Conservation (phyloP, 2,113 vertebrate genomes). For the Zosterops pallidus region DNA sequence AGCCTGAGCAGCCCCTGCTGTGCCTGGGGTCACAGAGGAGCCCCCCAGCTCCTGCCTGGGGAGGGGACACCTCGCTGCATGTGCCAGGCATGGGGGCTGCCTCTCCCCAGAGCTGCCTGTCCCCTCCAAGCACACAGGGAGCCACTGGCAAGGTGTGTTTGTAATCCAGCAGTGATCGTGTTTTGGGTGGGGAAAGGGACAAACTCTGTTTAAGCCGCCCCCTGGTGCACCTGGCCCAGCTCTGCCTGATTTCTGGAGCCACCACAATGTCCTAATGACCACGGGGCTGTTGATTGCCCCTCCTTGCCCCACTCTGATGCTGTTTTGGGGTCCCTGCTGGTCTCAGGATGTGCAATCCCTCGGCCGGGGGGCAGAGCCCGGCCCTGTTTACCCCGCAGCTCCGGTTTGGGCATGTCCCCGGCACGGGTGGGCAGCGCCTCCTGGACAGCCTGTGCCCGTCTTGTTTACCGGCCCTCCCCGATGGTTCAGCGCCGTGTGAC, state of each 20-base stretch:
- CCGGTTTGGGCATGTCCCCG: neutral
- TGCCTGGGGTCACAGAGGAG: neutral
- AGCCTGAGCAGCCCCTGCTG: neutral
- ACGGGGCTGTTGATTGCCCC: accelerated
- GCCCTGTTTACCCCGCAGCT: neutral
- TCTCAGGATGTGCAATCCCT: accelerated
- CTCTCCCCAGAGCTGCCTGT: accelerated
- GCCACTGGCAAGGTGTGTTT: accelerated
- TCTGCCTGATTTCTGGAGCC: neutral
- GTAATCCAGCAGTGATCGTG: accelerated
- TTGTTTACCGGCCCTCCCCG: constrained; percentile 69
- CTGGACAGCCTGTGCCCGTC: constrained; percentile 65
- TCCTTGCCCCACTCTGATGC: accelerated
- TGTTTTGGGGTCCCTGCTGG: accelerated
- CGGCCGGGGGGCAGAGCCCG: neutral
- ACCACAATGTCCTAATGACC: accelerated
- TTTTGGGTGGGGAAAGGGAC: neutral
- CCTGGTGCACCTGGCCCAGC: accelerated
- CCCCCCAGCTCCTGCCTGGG: neutral
- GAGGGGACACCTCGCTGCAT: accelerated
- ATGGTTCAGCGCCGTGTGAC: constrained; percentile 71
- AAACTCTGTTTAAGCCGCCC: neutral
- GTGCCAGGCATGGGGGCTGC: accelerated
- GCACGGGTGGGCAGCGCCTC: neutral
- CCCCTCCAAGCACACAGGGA: neutral